Base-by-base conservation (phyloP, 2,797 vertebrate genomes). In the Rhinichthys osculus region DNA sequence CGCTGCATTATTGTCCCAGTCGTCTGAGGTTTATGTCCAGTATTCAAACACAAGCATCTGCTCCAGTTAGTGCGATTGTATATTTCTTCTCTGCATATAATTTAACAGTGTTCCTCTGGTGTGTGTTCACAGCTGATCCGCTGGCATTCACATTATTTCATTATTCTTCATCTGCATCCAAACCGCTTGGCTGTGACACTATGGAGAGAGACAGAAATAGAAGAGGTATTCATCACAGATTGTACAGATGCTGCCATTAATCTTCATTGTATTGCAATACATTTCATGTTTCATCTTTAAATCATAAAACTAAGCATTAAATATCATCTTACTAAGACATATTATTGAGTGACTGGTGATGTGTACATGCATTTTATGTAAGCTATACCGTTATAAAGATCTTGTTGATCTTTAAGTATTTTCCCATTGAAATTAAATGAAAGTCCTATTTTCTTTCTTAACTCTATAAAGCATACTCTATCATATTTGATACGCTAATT, bases 81-180 rank as follows among this genome's bases (percentile, higher is more conserved):
- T 80, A 16, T 66, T 62, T 50, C 40, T 44, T 59, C 21, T 21
- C 78, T 62, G 19, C 23, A 33, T 11, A 54, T 21, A 64, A 40
- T 72, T 35, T 5, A 57, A 11, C 27, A 8, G 40, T 13, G 52
- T 83, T 71, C 47, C 79, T 66, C 62, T 62, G 23, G 84, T 69
- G 13, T 69, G 13, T 47, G 33, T 72, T 86, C 47, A 21, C 64
- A 40, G 85, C 30, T 30, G 67, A 67, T 82, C 59, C 59, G 42
- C 57, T 70, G 38, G 54, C 38, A 83, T 69, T 27, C 66, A 84
- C 81, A 66, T 86, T 44, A 67, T 84, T 85, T 77, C 30, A 66
- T 42, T 64, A 40, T 79, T 73, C 21, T 84, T 76, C 73, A 11
- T 17, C 54, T 27, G 59, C 77, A 40, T 86, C 50, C 47, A 16